Evolutionary conservation across 2,113 vertebrate species (phyloP).

Genomic region (Saguinus imperator): DNA sequence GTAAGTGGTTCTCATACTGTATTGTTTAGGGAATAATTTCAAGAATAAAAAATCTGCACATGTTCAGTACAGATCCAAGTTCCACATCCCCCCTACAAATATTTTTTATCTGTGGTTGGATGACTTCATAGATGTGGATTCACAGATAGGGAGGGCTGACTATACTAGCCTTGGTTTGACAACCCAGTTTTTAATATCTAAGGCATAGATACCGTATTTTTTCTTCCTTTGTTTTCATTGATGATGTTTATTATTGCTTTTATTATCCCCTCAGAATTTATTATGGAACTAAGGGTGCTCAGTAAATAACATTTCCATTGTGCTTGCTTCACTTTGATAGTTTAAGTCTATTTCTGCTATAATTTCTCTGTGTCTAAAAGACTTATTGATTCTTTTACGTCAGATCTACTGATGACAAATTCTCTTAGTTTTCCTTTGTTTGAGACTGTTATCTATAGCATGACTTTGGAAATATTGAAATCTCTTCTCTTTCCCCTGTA

Average conservation of each 20-base stretch:
- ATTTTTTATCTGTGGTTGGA: neutral
- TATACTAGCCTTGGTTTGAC: neutral
- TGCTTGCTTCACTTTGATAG: neutral
- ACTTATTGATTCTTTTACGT: neutral
- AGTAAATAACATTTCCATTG: neutral
- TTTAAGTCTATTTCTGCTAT: neutral
- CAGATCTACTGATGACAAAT: neutral
- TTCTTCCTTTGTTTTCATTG: neutral
- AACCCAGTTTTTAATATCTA: neutral
- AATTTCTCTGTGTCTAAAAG: neutral
- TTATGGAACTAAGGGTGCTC: neutral
- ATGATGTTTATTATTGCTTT: neutral
- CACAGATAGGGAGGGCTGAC: neutral
- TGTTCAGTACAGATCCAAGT: neutral
- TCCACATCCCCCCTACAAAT: accelerated
- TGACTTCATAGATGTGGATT: neutral
- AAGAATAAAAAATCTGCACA: neutral
- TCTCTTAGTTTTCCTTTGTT: neutral
- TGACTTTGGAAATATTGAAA: neutral
- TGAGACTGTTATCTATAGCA: neutral
- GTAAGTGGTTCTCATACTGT: neutral
- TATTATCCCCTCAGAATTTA: neutral
- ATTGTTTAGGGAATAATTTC: neutral
- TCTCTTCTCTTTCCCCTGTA: neutral
- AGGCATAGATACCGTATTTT: neutral